Percentiles rank a stretch among this genome's conserved stretches.
These are phyloP conservation scores for Sclerurus mexicanus DNA, from an alignment of 2,113 vertebrate species.

Conservation along the genomic window DNA sequence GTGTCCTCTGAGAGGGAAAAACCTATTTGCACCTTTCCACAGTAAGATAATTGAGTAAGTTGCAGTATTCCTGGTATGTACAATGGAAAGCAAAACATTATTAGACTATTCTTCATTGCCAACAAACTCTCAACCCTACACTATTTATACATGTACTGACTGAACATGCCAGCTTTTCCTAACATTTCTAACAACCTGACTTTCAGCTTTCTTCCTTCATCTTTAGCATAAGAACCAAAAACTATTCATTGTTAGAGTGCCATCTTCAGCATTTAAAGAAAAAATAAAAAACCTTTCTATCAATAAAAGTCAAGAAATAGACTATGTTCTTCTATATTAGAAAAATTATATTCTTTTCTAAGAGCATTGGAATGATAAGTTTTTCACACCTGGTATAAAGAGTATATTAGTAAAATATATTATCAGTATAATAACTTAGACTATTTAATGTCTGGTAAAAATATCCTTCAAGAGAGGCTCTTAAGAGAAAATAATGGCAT, in stretches of 20 bases:
- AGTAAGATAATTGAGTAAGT: not conserved
- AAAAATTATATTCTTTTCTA: not conserved
- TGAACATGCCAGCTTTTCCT: not conserved
- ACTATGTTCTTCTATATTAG: not conserved
- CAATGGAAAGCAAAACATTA: not conserved
- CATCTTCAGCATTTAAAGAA: conserved; percentile 16
- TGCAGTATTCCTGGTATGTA: not conserved
- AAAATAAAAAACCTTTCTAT: not conserved
- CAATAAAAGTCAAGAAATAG: not conserved
- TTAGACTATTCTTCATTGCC: not conserved
- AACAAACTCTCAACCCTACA: not conserved
- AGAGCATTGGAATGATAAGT: not conserved
- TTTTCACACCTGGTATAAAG: not conserved
- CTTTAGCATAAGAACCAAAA: not conserved
- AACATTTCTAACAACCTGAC: not conserved
- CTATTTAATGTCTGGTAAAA: not conserved
- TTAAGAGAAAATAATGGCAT: not conserved
- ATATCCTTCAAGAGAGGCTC: not conserved
- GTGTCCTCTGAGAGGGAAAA: not conserved
- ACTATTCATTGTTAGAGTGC: not conserved
- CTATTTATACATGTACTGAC: not conserved
- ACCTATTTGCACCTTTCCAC: not conserved
- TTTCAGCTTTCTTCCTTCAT: not conserved
- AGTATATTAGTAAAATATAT: not conserved
- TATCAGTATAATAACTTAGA: not conserved